phyloP scores from a whole-genome alignment of 2,888 invertebrate species.

The Glaucopsyche alexis region DNA sequence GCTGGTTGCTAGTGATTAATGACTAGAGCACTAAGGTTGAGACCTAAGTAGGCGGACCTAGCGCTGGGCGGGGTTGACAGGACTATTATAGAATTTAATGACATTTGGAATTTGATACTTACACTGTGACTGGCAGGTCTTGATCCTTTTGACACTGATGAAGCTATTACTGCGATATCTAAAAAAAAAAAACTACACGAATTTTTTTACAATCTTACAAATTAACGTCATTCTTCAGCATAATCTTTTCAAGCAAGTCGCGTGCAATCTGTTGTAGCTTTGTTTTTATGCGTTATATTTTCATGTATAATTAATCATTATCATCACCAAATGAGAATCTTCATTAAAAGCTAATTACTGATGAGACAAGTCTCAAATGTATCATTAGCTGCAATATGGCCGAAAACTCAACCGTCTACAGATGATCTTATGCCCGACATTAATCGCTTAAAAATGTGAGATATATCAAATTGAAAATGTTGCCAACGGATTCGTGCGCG shows the following conservation, averaged over 20 bases:
- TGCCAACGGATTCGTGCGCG: too few species aligned
- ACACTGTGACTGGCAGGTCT: not conserved
- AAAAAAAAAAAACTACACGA: too few species aligned
- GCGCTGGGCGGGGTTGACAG: slow-evolving; percentile 20
- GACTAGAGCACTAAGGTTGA: slow-evolving; percentile 15
- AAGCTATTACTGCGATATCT: not conserved
- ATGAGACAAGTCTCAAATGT: not conserved
- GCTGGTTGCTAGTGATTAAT: slow-evolving; percentile 8
- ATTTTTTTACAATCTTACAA: too few species aligned
- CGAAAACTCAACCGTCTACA: not conserved
- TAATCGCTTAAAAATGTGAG: too few species aligned
- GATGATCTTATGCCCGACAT: too few species aligned
- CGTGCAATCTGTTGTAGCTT: too few species aligned
- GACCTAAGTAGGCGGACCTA: slow-evolving; percentile 19
- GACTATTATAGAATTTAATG: slow-evolving; percentile 9
- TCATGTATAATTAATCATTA: not conserved
- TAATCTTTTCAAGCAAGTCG: too few species aligned
- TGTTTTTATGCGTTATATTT: not conserved
- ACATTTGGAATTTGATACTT: slow-evolving; percentile 4
- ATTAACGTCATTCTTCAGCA: too few species aligned
- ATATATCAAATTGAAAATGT: too few species aligned
- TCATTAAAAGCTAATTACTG: slow-evolving; percentile 13
- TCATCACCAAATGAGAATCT: not conserved
- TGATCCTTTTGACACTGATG: not conserved
- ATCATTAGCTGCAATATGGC: slow-evolving; percentile 3